Base-by-base conservation (phyloP, 1,140 invertebrate species). In the Hermetia illucens region DNA sequence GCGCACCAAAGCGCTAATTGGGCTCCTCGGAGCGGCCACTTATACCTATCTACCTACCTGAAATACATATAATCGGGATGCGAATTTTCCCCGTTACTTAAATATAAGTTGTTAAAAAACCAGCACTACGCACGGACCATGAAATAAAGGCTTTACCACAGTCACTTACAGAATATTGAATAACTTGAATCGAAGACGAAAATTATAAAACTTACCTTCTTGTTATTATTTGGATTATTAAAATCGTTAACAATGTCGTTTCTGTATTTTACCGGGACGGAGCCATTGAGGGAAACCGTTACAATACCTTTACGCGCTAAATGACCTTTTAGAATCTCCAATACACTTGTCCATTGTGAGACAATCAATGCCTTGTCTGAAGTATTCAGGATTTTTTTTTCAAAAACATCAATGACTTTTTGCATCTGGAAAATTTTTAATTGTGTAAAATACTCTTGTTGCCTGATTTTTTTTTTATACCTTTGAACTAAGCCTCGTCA, bases 281-380 rank as follows among this genome's bases (percentile, higher is more conserved):
- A 52, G 3, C 86, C 87, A 40, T 74, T 74, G 5, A 91, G 71
- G n/a, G 72, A 68, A 12, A 65, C 60, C 49, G 65, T 75, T 2
- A 50, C 45, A 5, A 84, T 64, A 2, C 58, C 50, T 10, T 59
- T 51, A 4, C 59, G 40, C 5, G 63, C 47, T 13, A 92, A 59
- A 51, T 80, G 72, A 1, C 51, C 40, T 20, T 69, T 66, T 10
- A 92, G 58, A 19, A 92, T 66, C 2, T 74, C 54, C 5, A 93
- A 55, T 49, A 87, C 72, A 1, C 70, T 71, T 0, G 82, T 78
- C 86, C 86, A 93, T 52, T 92, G 86, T 0, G 87, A 91, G 2
- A 93, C 84, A 5, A 92, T 67, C 3, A 92, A 76, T n/a, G 71
- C 68, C 52, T 85, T 86, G 39, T 86, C 79, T n/a, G 61, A 56